Base-by-base conservation (phyloP, 2,888 invertebrate species). In the Urechis unicinctus region DNA sequence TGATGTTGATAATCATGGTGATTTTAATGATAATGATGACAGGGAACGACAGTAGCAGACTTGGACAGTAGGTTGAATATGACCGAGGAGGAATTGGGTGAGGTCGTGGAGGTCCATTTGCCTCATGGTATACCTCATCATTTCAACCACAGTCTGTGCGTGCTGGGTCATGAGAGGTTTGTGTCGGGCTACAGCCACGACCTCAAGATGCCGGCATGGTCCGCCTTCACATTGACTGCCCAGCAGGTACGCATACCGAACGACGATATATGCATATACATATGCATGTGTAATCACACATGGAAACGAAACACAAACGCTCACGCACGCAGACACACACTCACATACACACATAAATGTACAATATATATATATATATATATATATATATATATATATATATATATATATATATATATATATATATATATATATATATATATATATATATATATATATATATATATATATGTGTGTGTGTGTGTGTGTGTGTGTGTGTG, bases 41-140 rank as follows among this genome's bases (percentile, higher is more conserved):
- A 49, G 49, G 25, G 4, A 28, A 25, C 21, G 49, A 50, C 45
- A 17, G 29, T 56, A 25, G 36, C 30, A 25, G 50, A 52, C 4
- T 24, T 21, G 42, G 59, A 60, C 28, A 44, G 52, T 5, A 51
- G 52, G 28, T 58, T 63, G 29, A 58, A 62, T 36, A 26, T 54
- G 13, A 48, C 41, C 5, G n/a, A 31, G 6, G 22, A 17, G 3
- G 52, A 55, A 21, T 21, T 31, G 21, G 21, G n/a, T 2, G 43
- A 47, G 1, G 30, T 53, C 2, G 42, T 29, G 28, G 24, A 29
- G 2, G 24, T 36, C 30, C 63, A 64, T 47, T 3, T 66, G 4
- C 66, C 66, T 1, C 62, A 63, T 47, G 70, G 71, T 22, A 28
- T 49, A 1, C 69, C 71, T 4, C 29, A 60, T 17, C 50, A n/a